Evolutionary conservation across 2,797 vertebrate species (phyloP), one percentile per base, ranked within the genome.

Genomic region (Passerculus sandwichensis): DNA sequence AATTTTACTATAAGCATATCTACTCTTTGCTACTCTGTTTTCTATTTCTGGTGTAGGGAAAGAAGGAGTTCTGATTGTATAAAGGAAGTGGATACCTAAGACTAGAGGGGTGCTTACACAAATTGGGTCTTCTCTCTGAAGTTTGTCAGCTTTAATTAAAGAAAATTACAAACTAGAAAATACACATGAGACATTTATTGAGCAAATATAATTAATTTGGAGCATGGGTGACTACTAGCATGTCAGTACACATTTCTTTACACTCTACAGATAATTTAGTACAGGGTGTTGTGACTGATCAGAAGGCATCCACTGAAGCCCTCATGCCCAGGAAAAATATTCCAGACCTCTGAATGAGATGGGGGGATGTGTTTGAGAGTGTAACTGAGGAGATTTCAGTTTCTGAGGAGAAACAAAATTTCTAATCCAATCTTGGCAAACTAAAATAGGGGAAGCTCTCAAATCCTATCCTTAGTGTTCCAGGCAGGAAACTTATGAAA

Each of bases 121-220:
- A 80, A 72, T 61, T 40, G 48, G 13, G 26, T 40, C 10, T 69
- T 88, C 38, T 47, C 38, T 85, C 66, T 92, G 78, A 90, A 78
- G 22, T 83, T 45, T 86, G 26, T 85, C 85, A 50, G 11, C 48
- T 88, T 88, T 84, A 85, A 83, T 93, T 79, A 88, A 83, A 56
- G 40, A 32, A 23, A 87, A 89, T 9, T 59, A 20, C 16, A 47
- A 81, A 18, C 70, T 70, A 56, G 76, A 81, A 90, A 88, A 62
- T 60, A 50, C 14, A 65, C 14, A 65, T 13, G 57, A 38, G 56
- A 57, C 48, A 3, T 66, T 60, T 89, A 71, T 23, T 74, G 38
- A 67, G 48, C 45, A 76, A 77, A 53, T 67, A 15, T 10, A 82
- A 51, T 73, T 71, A 70, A 40, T 85, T 72, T 51, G 44, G 64